Base-by-base conservation (phyloP, 2,888 invertebrate species). In the Brachynemurus nebulosus region DNA sequence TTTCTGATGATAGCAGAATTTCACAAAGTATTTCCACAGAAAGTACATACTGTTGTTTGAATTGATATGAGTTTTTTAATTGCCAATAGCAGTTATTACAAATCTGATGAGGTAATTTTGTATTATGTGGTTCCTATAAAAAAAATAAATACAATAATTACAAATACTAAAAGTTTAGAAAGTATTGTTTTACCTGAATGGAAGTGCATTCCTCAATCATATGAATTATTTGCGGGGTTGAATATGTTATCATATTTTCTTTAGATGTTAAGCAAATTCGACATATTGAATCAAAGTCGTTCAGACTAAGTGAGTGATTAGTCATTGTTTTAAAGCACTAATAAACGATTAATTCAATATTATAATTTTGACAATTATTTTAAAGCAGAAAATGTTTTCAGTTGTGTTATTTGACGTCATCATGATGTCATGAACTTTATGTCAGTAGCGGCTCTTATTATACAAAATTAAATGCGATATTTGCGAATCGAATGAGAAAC, bases 141-240 rank as follows among this genome's bases (percentile, higher is more conserved):
- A 30, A 30, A 2, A 30, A 6, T 30, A 30, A 5, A n/a, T 23
- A 11, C 14, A 12, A 30, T 4, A 11, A n/a, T n/a, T n/a, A n/a
- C n/a, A n/a, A n/a, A n/a, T n/a, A n/a, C n/a, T n/a, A n/a, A n/a
- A n/a, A n/a, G n/a, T n/a, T n/a, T n/a, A n/a, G n/a, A n/a, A n/a
- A n/a, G n/a, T n/a, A n/a, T n/a, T n/a, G n/a, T n/a, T n/a, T 30
- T 30, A 30, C 30, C 14, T 30, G 30, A 3, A 30, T 11, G 14
- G 30, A 30, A 12, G 30, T 30, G 14, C 30, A 30, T 30, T 30
- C 30, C 30, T 30, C 30, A 30, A 30, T 30, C 30, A 30, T 30
- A 30, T 30, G 30, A 30, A 30, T 30, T 12, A 30, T 30, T 30
- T 30, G 30, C 14, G n/a, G n/a, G 4, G 30, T 30, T 11, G 30